Evolutionary conservation across 2,113 vertebrate genomes (phyloP).

Genomic region (Ardeotis arabs): DNA sequence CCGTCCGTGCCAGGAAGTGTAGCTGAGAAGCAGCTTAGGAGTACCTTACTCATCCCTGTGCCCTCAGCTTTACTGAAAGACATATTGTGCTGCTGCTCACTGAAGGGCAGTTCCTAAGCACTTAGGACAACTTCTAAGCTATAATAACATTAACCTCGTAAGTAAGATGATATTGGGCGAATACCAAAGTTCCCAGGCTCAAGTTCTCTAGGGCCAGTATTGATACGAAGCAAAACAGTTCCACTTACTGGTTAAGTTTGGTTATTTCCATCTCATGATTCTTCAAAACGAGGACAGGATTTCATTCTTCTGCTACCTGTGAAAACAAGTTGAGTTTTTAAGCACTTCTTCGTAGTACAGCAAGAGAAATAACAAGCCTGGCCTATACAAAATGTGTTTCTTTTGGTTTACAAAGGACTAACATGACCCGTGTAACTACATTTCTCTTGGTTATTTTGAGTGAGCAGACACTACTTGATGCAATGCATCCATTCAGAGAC

Average conservation of each 20-base stretch:
- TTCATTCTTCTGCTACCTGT: constrained; percentile 15
- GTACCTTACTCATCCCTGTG: neutral
- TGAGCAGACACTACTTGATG: constrained; percentile 83
- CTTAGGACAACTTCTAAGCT: constrained; percentile 17
- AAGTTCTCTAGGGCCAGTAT: neutral
- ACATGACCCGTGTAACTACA: constrained; percentile 72
- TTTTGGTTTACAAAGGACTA: constrained; percentile 81
- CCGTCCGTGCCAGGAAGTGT: neutral
- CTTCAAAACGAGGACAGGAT: neutral
- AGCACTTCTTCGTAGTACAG: constrained; percentile 64
- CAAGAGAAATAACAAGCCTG: constrained; percentile 24
- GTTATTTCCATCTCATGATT: neutral
- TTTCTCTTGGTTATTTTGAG: constrained; percentile 78
- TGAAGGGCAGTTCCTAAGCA: neutral
- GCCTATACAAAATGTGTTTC: neutral
- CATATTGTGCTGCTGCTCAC: neutral
- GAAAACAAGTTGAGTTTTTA: constrained; percentile 70
- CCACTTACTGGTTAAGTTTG: neutral
- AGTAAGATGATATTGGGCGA: neutral
- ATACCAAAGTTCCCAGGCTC: neutral
- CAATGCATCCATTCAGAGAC: constrained; percentile 88
- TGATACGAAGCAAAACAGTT: neutral
- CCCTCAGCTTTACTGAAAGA: constrained; percentile 29
- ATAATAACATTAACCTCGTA: neutral
- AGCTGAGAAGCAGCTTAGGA: constrained; percentile 29